Percentiles rank a stretch among this genome's conserved stretches.
These are phyloP conservation scores for Andrena cerasifolii DNA, from an alignment of 1,140 invertebrate genomes.

Conservation along the genomic window DNA sequence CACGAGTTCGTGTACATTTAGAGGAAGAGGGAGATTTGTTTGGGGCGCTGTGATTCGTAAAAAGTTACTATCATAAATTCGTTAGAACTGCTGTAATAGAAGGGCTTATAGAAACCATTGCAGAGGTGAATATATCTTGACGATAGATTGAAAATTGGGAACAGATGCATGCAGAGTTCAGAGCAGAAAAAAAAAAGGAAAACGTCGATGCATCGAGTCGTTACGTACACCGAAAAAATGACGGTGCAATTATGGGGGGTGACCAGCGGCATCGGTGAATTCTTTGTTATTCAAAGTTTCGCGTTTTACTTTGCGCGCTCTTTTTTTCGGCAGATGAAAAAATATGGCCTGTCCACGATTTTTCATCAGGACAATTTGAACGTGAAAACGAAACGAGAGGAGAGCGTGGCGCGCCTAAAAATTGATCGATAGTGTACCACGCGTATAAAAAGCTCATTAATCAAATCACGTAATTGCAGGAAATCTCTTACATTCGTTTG, in stretches of 20 bases:
- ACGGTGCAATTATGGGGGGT: constrained; percentile 55
- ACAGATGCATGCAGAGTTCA: constrained; percentile 45
- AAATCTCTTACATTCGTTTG: not conserved
- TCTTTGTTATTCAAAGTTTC: constrained; percentile 58
- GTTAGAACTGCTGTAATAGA: too few species aligned
- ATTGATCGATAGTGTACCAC: constrained; percentile 5
- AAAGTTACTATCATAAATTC: too few species aligned
- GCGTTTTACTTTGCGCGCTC: constrained; percentile 31
- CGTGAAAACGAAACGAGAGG: not conserved
- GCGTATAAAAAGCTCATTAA: constrained; percentile 19
- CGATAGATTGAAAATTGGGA: constrained; percentile 51
- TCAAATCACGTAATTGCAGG: not conserved
- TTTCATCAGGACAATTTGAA: constrained; percentile 27
- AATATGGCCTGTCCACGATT: constrained; percentile 24
- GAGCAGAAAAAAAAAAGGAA: constrained; percentile 28
- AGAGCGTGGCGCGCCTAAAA: not conserved
- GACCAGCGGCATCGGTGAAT: constrained; percentile 18
- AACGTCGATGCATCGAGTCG: constrained; percentile 35
- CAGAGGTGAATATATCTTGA: constrained; percentile 30
- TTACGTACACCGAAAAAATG: constrained; percentile 61
- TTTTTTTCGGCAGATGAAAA: constrained; percentile 28
- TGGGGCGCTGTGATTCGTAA: not conserved
- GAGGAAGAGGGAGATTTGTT: too few species aligned
- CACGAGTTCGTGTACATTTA: too few species aligned
- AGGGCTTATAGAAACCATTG: not conserved